Conservation (phyloP, 2,797 vertebrate genomes). For the Tolypeutes matacus region DNA sequence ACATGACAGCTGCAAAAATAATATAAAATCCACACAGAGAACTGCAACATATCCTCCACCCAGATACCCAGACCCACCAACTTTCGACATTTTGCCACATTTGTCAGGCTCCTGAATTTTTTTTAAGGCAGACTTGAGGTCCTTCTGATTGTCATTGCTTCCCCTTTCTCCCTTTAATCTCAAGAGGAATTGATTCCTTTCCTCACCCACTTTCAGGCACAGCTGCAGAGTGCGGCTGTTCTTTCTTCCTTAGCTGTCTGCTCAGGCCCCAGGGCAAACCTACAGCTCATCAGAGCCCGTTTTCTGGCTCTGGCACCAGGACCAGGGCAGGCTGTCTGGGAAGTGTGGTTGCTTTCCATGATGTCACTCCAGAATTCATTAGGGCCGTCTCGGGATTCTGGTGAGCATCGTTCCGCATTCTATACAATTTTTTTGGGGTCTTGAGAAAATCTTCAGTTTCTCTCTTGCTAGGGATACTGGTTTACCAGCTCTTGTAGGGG, state of each 20-base stretch:
- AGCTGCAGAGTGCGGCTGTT: background rate
- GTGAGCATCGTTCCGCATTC: accelerated
- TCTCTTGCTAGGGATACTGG: background rate
- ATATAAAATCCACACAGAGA: too few relatives aligned
- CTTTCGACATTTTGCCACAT: too few relatives aligned
- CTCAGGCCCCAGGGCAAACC: background rate
- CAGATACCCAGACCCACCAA: too few relatives aligned
- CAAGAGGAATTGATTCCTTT: background rate
- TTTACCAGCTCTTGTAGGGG: background rate
- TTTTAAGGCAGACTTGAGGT: background rate
- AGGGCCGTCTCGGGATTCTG: background rate
- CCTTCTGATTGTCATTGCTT: background rate
- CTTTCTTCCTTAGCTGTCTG: background rate
- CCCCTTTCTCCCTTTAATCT: background rate
- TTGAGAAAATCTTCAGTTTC: background rate
- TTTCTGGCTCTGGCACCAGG: background rate
- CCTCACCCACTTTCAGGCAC: background rate
- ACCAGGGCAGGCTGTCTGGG: background rate
- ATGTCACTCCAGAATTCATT: background rate
- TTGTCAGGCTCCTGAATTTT: background rate
- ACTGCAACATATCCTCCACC: too few relatives aligned
- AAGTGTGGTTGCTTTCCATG: background rate
- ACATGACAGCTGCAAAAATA: too few relatives aligned
- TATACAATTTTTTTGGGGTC: background rate
- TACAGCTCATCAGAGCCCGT: background rate